phyloP scores from a whole-genome alignment of 1,140 invertebrate species.

The Lucilia cuprina region DNA sequence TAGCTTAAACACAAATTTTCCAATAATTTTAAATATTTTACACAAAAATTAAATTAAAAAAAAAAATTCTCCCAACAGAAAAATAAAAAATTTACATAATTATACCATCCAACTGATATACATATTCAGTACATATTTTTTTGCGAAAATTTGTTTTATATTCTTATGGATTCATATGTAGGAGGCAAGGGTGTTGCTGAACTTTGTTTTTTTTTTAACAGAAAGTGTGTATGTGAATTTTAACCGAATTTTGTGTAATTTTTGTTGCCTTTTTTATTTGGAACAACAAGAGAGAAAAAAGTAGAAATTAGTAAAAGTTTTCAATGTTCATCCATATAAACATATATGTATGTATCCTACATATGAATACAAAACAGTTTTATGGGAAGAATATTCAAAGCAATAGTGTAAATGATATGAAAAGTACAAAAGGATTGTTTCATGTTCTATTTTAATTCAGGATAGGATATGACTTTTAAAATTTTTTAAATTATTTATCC shows the following conservation, averaged over 20 bases:
- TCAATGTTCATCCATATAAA: background rate
- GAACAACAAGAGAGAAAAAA: background rate
- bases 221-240: background rate
- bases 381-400: background rate
- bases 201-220: background rate
- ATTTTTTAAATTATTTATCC: too few relatives aligned
- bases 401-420: background rate
- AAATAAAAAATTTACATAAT: conserved; percentile 6
- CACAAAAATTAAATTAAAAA: background rate
- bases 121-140: background rate
- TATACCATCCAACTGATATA: conserved; percentile 8
- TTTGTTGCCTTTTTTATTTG: background rate
- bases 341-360: too few relatives aligned
- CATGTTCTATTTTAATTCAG: too few relatives aligned
- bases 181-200: background rate
- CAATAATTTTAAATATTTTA: background rate
- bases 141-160: background rate
- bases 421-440: background rate
- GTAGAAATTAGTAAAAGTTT: conserved; percentile 14
- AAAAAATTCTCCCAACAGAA: background rate
- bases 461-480: too few relatives aligned
- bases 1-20: background rate
- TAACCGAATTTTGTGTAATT: background rate
- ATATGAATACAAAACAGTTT: background rate
- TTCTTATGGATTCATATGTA: background rate